A percentile compares a stretch with the other conserved stretches of the same genome.
Conservation (phyloP, 2,888 invertebrate genomes). For the Ennomos quercinarius region DNA sequence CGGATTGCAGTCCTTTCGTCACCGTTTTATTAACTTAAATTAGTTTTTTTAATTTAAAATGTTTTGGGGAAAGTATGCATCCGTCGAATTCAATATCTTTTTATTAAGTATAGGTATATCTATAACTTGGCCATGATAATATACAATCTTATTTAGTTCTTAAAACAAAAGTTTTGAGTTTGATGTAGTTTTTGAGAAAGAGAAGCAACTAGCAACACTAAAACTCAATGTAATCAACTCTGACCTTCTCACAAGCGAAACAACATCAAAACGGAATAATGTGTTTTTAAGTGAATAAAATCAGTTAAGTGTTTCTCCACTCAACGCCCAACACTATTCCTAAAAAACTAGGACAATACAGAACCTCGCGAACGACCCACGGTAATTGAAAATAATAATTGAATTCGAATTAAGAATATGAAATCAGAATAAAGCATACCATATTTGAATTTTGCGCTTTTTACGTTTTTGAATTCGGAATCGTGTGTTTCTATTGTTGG, state of each 20-base stretch:
- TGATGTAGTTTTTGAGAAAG: too few relatives aligned
- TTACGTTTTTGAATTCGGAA: constrained; percentile 79
- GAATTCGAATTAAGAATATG: constrained; percentile 78
- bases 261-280: constrained; percentile 20
- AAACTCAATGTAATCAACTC: constrained; percentile 11
- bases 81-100: too few relatives aligned
- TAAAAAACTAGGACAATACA: constrained; percentile 68
- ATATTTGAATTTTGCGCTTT: constrained; percentile 76
- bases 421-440: constrained; percentile 76
- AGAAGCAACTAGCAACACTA: too few relatives aligned
- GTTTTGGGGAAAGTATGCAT: too few relatives aligned
- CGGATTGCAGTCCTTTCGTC: too few relatives aligned
- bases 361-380: constrained; percentile 59
- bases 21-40: too few relatives aligned
- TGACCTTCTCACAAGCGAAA: constrained; percentile 22
- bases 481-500: constrained; percentile 82
- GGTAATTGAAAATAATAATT: constrained; percentile 82
- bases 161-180: too few relatives aligned
- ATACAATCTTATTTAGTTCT: too few relatives aligned
- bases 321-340: constrained; percentile 45
- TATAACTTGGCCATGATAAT: too few relatives aligned
- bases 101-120: too few relatives aligned
- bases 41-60: too few relatives aligned
- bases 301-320: constrained; percentile 27
- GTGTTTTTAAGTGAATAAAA: constrained; percentile 31